Percentiles rank a stretch among this genome's conserved stretches.
These are phyloP conservation scores for Pseudomugil gertrudae DNA, from an alignment of 2,797 vertebrate genomes.

Conservation along the genomic window DNA sequence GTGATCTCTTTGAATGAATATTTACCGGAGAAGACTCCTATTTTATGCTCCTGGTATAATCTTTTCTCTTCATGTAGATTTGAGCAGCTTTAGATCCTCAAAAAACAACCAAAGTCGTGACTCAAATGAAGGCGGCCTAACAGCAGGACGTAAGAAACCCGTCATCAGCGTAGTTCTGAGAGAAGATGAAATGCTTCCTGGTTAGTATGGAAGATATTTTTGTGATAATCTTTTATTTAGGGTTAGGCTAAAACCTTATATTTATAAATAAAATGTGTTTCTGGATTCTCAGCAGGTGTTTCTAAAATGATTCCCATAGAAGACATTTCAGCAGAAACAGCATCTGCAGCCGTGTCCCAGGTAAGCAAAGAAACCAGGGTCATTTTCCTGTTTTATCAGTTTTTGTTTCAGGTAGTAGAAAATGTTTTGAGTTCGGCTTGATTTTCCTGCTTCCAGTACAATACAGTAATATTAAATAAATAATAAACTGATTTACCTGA, in stretches of 20 bases:
- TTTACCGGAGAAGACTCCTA: neutral
- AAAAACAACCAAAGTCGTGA: slow-evolving; percentile 28
- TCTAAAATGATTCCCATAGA: slow-evolving; percentile 76
- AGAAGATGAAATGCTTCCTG: slow-evolving; percentile 77
- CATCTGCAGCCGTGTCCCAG: slow-evolving; percentile 32
- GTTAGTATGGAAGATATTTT: slow-evolving; percentile 28
- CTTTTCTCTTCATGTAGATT: slow-evolving; percentile 23
- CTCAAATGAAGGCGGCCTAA: slow-evolving; percentile 41
- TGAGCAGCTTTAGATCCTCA: slow-evolving; percentile 6
- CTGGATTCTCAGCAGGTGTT: slow-evolving; percentile 57
- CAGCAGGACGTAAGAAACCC: slow-evolving; percentile 58
- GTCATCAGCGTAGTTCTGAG: slow-evolving; percentile 71
- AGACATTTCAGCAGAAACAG: slow-evolving; percentile 43
- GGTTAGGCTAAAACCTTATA: neutral
- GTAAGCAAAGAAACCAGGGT: slow-evolving; percentile 40
- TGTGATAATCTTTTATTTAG: neutral
- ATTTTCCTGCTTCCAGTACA: neutral
- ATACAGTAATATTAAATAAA: too few species aligned
- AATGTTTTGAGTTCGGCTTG: neutral
- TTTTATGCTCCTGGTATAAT: neutral
- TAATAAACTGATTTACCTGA: neutral
- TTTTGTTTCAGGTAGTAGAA: neutral
- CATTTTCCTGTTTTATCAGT: too few species aligned
- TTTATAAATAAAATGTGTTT: neutral
- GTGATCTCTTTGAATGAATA: neutral